phyloP scores from a whole-genome alignment of 1,140 invertebrate genomes.

The Drosophila ironensis region DNA sequence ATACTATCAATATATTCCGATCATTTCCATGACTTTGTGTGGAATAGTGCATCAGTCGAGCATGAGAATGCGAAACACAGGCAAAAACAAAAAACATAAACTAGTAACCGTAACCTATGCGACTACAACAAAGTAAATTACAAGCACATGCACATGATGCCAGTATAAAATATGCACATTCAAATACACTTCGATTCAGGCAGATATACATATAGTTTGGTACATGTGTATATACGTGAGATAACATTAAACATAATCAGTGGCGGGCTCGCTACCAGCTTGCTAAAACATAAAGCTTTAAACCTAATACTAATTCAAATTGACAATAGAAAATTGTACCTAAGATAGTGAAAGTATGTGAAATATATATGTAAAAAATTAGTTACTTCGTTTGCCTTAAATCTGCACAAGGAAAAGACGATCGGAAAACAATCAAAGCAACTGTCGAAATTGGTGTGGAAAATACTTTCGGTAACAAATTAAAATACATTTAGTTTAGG shows the following conservation, averaged over 20 bases:
- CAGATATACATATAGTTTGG: constrained; percentile 47
- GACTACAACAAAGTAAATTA: constrained; percentile 46
- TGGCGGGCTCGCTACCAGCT: constrained; percentile 48
- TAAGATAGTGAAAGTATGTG: constrained; percentile 50
- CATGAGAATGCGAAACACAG: constrained; percentile 38
- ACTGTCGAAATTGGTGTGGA: constrained; percentile 6
- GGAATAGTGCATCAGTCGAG: constrained; percentile 44
- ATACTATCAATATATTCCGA: too few species aligned
- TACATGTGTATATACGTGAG: constrained; percentile 37
- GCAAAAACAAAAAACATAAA: constrained; percentile 76
- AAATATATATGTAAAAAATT: constrained; percentile 31
- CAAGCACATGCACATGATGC: constrained; percentile 15
- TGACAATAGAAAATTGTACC: constrained; percentile 59
- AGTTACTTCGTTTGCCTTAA: constrained; percentile 27
- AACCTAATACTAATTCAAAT: constrained; percentile 71
- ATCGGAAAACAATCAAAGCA: constrained; percentile 30
- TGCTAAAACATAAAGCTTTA: constrained; percentile 68
- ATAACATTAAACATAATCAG: constrained; percentile 65
- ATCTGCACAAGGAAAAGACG: constrained; percentile 36
- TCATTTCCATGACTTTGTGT: constrained; percentile 6
- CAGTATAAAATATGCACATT: constrained; percentile 23
- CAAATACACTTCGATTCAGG: constrained; percentile 43
- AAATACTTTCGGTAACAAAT: constrained; percentile 23
- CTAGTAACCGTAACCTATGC: constrained; percentile 58
- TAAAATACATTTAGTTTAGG: constrained; percentile 12